Percentiles rank a stretch among this genome's conserved stretches.
These are phyloP conservation scores for Homalodisca vitripennis DNA, from an alignment of 1,140 invertebrate species.

Conservation along the genomic window DNA sequence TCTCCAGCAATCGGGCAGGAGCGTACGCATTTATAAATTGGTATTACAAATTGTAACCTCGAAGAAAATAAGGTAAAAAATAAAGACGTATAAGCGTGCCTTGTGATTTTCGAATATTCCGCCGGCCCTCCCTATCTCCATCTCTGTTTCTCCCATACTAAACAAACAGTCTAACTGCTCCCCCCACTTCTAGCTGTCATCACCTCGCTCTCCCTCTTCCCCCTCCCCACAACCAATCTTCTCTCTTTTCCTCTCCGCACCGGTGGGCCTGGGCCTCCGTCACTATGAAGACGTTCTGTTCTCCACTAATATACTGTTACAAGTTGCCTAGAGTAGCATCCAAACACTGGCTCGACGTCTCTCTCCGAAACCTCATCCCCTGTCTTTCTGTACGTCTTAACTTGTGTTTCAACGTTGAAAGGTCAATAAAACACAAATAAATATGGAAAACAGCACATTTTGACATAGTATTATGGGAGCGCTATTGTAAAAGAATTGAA, in stretches of 20 bases:
- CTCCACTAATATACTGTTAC: slow-evolving; percentile 17
- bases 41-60: slow-evolving; percentile 17
- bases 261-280: slow-evolving; percentile 11
- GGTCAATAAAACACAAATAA: too few species aligned
- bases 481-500: too few species aligned
- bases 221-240: too few species aligned
- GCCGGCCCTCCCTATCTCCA: background rate
- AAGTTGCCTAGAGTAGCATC: background rate
- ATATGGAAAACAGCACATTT: too few species aligned
- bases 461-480: too few species aligned
- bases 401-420: too few species aligned
- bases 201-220: slow-evolving; percentile 7
- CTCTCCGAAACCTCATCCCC: too few species aligned
- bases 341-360: too few species aligned
- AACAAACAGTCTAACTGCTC: slow-evolving; percentile 8
- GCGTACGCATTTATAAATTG: slow-evolving; percentile 15
- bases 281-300: background rate
- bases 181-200: slow-evolving; percentile 10
- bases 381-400: too few species aligned
- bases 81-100: slow-evolving; percentile 18
- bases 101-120: slow-evolving; percentile 27
- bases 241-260: slow-evolving; percentile 1
- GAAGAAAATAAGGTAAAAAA: slow-evolving; percentile 5
- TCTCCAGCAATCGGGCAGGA: too few species aligned
- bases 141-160: background rate